phyloP scores from a whole-genome alignment of 2,797 vertebrate genomes.

The Clarias laeviceps region DNA sequence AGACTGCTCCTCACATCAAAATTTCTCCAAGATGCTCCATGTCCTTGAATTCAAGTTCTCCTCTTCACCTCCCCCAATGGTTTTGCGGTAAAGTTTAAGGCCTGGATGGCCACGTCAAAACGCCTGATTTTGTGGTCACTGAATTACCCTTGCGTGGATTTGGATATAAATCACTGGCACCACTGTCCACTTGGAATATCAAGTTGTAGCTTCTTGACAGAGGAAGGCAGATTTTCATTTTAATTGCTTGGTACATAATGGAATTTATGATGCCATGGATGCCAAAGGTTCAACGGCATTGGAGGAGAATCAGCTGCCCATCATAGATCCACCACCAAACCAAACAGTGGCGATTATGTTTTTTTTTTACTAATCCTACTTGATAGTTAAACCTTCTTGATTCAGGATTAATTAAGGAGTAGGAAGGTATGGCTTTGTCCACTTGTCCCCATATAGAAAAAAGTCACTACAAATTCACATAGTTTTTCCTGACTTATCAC shows the following conservation, averaged over 20 bases:
- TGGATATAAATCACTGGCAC: background rate
- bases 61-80: background rate
- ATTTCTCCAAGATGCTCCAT: background rate
- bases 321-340: background rate
- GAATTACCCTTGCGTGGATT: background rate
- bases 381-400: background rate
- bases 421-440: background rate
- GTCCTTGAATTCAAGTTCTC: background rate
- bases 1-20: background rate
- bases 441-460: background rate
- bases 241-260: background rate
- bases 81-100: background rate
- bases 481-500: background rate
- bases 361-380: background rate
- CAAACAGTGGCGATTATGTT: background rate
- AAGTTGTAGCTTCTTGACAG: conserved; percentile 1
- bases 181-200: background rate
- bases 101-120: background rate
- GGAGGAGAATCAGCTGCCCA: background rate
- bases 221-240: background rate
- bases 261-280: background rate
- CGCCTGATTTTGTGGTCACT: background rate
- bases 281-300: background rate
- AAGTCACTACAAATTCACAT: background rate
- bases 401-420: background rate